phyloP scores from a whole-genome alignment of 2,113 vertebrate genomes.

The Microcebus lehilahytsara region DNA sequence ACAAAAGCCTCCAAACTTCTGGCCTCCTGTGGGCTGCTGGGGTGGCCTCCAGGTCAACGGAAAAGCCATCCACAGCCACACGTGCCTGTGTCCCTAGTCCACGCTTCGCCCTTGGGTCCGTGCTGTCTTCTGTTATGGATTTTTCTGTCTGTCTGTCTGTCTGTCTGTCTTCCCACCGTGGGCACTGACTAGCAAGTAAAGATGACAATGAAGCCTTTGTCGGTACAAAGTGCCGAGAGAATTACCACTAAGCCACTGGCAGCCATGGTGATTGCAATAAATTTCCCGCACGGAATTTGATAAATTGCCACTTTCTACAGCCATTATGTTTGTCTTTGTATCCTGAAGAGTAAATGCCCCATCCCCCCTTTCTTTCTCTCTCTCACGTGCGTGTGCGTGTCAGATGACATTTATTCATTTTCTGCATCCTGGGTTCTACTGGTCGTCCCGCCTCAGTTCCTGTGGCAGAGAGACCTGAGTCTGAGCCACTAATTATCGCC shows the following conservation, averaged over 20 bases:
- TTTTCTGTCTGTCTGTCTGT: not conserved
- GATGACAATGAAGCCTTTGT: not conserved
- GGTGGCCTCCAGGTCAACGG: not conserved
- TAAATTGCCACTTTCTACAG: constrained; percentile 44
- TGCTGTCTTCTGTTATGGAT: not conserved
- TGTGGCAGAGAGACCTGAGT: constrained; percentile 38
- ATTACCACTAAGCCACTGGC: not conserved
- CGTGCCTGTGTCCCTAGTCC: not conserved
- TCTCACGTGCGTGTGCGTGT: not conserved
- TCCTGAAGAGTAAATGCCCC: not conserved
- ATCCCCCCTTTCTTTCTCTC: not conserved
- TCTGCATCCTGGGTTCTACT: constrained; percentile 43
- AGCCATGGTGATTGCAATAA: not conserved
- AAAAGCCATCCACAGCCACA: not conserved
- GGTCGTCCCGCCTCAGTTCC: constrained; percentile 49
- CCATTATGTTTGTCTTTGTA: constrained; percentile 42
- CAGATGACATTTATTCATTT: constrained; percentile 46
- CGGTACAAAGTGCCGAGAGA: not conserved
- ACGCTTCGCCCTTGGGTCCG: not conserved
- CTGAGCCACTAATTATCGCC: constrained; percentile 62
- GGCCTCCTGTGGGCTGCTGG: not conserved
- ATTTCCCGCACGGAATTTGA: constrained; percentile 23
- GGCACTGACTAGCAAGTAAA: not conserved
- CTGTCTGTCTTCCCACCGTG: not conserved
- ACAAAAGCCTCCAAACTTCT: not conserved